Conservation (phyloP, 2,113 vertebrate genomes). For the Poecile atricapillus region DNA sequence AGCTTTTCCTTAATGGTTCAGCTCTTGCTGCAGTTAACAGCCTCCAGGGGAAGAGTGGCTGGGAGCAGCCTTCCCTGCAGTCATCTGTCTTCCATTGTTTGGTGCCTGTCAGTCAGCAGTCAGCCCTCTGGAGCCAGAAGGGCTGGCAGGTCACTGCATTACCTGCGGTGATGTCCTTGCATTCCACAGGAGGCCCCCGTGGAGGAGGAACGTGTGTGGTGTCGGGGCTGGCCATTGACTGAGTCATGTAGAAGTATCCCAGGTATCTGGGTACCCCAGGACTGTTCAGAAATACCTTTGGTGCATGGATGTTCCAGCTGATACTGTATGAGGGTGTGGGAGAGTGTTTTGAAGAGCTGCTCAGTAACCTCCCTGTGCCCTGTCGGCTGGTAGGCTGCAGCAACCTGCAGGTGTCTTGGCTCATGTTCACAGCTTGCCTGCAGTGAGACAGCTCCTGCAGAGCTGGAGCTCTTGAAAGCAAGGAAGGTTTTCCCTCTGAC, state of each 20-base stretch:
- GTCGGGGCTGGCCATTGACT: background rate
- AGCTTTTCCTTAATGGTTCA: background rate
- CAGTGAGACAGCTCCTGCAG: background rate
- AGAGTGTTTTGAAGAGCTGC: background rate
- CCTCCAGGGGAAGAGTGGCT: background rate
- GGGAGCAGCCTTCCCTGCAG: background rate
- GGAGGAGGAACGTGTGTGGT: background rate
- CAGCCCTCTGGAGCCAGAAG: background rate
- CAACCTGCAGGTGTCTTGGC: background rate
- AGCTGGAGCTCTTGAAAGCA: background rate
- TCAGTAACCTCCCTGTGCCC: background rate
- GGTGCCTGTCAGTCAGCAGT: background rate
- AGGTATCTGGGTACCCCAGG: background rate
- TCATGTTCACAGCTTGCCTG: background rate
- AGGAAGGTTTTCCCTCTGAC: background rate
- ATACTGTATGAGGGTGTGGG: background rate
- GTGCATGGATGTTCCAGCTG: background rate
- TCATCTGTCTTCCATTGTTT: background rate
- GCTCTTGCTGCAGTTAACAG: background rate
- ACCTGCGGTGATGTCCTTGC: background rate
- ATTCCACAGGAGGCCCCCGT: rapidly evolving
- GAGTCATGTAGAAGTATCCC: background rate
- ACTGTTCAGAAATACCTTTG: background rate
- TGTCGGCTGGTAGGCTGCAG: background rate
- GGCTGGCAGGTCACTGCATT: background rate